These are phyloP conservation scores for Trachelipus rathkii DNA, from an alignment of 1,140 invertebrate genomes.

Conservation along the genomic window DNA sequence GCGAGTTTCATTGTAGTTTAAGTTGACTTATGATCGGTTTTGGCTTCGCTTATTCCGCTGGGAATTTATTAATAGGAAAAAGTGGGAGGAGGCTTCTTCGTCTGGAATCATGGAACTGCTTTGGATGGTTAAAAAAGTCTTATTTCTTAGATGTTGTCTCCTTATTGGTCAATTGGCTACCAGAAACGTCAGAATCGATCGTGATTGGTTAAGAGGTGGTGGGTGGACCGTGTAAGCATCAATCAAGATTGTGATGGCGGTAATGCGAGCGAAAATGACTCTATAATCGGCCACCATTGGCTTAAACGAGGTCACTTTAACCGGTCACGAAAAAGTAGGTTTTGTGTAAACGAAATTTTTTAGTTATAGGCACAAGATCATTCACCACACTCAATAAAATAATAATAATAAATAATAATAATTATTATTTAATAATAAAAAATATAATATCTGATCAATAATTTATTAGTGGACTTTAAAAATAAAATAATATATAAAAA, in stretches of 20 bases:
- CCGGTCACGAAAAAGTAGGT: neutral
- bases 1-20: constrained; percentile 6
- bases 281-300: constrained; percentile 4
- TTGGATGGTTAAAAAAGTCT: neutral
- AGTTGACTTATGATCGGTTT: constrained; percentile 1
- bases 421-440: too few species aligned
- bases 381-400: too few species aligned
- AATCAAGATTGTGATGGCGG: constrained; percentile 6
- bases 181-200: neutral
- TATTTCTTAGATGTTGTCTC: neutral
- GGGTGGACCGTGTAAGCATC: neutral
- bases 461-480: too few species aligned
- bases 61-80: constrained; percentile 13
- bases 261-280: constrained; percentile 2
- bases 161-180: neutral
- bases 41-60: neutral
- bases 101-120: neutral
- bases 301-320: neutral
- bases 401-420: too few species aligned
- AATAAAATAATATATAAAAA: too few species aligned
- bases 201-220: constrained; percentile 8
- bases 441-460: too few species aligned
- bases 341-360: too few species aligned
- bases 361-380: too few species aligned
- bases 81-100: neutral